Conservation (phyloP, 2,797 vertebrate species). For the Malurus splendens region DNA sequence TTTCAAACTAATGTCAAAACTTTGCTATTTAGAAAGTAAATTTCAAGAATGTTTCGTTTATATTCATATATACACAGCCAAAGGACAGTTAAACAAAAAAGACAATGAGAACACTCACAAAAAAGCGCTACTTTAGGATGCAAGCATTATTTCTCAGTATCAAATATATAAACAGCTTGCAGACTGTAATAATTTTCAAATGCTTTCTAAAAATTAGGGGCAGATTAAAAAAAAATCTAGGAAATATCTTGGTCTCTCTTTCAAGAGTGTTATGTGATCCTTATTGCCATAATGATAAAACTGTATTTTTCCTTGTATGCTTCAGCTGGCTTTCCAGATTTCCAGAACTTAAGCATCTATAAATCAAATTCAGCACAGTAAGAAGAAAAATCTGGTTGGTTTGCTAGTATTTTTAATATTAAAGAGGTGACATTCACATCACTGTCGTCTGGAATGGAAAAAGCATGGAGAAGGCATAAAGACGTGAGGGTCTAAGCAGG, state of each 20-base stretch:
- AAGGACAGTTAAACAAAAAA: slow-evolving; percentile 7
- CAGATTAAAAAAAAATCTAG: neutral
- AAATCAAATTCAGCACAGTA: neutral
- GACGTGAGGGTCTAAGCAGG: neutral
- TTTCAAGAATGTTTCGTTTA: slow-evolving; percentile 20
- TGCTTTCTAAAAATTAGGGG: neutral
- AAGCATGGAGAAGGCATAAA: neutral
- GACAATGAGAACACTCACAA: neutral
- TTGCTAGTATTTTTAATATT: neutral
- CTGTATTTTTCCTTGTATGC: neutral
- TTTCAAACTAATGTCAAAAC: slow-evolving; percentile 39
- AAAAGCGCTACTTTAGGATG: neutral
- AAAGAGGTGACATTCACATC: neutral
- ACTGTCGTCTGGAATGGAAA: neutral
- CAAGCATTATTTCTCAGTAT: neutral
- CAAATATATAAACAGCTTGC: neutral
- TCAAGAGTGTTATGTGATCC: neutral
- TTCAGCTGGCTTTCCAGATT: neutral
- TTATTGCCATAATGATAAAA: neutral
- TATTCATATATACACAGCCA: neutral
- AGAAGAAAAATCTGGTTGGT: neutral
- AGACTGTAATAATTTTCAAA: neutral
- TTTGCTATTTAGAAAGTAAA: slow-evolving; percentile 18
- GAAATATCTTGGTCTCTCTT: neutral
- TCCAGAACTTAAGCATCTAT: neutral